Evolutionary conservation across 2,113 vertebrate genomes (phyloP).

Genomic region (Elephantulus edwardii): DNA sequence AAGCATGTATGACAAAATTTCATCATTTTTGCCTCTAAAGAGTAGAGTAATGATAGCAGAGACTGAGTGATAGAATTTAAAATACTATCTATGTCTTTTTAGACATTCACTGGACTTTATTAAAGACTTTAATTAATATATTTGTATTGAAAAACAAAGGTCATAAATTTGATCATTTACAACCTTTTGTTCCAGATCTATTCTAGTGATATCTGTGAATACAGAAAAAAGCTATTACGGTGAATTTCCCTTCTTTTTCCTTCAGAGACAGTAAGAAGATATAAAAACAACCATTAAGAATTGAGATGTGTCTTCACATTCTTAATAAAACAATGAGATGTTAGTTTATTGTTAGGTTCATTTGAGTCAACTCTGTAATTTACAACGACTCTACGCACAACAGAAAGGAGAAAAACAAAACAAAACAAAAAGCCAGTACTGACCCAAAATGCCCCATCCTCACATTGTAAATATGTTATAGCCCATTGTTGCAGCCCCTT

Average conservation of each 20-base stretch:
- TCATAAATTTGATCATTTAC: background rate
- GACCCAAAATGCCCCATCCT: too few species aligned
- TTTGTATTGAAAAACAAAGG: background rate
- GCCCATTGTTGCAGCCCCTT: too few species aligned
- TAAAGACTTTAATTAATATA: background rate
- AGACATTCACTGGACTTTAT: background rate
- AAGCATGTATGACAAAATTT: too few species aligned
- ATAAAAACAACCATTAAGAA: background rate
- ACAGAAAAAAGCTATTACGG: background rate
- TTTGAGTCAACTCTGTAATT: background rate
- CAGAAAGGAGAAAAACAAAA: too few species aligned
- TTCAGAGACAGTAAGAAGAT: background rate
- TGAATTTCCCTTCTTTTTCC: background rate
- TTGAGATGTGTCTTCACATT: background rate
- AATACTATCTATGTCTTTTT: background rate
- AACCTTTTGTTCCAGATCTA: background rate
- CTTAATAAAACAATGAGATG: conserved; percentile 1
- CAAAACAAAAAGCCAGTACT: too few species aligned
- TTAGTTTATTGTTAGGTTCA: background rate
- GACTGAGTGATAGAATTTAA: too few species aligned
- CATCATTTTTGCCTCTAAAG: too few species aligned
- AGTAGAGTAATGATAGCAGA: too few species aligned
- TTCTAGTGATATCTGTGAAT: background rate
- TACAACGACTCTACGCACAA: background rate
- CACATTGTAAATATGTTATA: too few species aligned